phyloP scores from a whole-genome alignment of 2,888 invertebrate genomes.

The Seira sanloemensis region DNA sequence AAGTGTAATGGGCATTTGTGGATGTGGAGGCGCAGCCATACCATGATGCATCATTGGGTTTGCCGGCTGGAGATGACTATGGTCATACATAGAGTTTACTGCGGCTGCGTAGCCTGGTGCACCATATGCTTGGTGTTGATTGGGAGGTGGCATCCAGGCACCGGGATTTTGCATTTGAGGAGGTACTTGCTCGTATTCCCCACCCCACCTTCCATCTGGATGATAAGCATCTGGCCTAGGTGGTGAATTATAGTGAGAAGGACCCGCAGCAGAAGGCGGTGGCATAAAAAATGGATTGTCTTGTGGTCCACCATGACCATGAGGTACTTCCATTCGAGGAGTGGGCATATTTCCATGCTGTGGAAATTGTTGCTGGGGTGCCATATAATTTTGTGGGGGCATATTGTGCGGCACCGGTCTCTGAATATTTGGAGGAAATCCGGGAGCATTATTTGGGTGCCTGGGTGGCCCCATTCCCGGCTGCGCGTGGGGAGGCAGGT shows the following conservation, averaged over 20 bases:
- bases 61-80: not conserved
- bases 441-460: constrained; percentile 16
- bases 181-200: not conserved
- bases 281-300: not conserved
- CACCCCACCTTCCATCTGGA: constrained; percentile 16
- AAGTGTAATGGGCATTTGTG: not conserved
- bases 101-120: not conserved
- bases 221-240: not conserved
- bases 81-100: not conserved
- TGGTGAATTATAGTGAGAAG: not conserved
- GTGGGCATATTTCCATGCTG: not conserved
- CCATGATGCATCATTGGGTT: not conserved
- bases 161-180: constrained; percentile 21
- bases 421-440: constrained; percentile 35
- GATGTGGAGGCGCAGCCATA: not conserved
- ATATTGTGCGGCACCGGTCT: constrained; percentile 7
- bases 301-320: not conserved
- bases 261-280: not conserved
- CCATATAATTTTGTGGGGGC: constrained; percentile 13
- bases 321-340: constrained; percentile 28
- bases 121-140: constrained; percentile 1
- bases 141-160: not conserved
- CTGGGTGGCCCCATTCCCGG: constrained; percentile 32
- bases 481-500: constrained; percentile 17
- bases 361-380: constrained; percentile 20